Percentiles rank a stretch among this genome's conserved stretches.
phyloP scores from a whole-genome alignment of 2,888 invertebrate genomes.

The Osmoderma eremita region DNA sequence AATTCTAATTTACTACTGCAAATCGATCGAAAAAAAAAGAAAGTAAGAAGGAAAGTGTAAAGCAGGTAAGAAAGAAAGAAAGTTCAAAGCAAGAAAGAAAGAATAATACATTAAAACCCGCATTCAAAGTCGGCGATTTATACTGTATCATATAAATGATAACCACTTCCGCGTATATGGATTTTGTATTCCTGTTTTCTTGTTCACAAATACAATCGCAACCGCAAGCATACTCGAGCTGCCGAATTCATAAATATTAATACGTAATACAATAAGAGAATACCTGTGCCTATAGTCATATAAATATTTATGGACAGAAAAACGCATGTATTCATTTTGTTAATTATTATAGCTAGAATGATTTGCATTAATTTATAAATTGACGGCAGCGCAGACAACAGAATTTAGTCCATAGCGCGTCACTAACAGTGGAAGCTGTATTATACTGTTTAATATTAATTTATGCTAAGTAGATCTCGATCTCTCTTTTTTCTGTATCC shows the following conservation, averaged over 20 bases:
- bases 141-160: conserved; percentile 2
- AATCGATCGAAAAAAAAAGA: too few relatives aligned
- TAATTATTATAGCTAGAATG: conserved; percentile 27
- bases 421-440: conserved; percentile 6
- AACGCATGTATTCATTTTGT: conserved; percentile 11
- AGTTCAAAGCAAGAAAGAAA: too few relatives aligned
- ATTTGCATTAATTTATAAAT: conserved; percentile 27
- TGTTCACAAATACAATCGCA: background rate
- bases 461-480: conserved; percentile 18
- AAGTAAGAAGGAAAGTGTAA: too few relatives aligned
- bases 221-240: background rate
- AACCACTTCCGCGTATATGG: conserved; percentile 1
- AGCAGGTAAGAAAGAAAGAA: too few relatives aligned
- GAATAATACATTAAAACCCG: too few relatives aligned
- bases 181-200: conserved; percentile 2
- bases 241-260: conserved; percentile 10
- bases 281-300: conserved; percentile 2
- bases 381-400: conserved; percentile 13
- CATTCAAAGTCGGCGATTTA: too few relatives aligned
- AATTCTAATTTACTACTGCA: too few relatives aligned
- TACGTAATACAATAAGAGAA: conserved; percentile 14
- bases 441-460: conserved; percentile 27
- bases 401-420: background rate
- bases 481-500: conserved; percentile 15
- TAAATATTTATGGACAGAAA: conserved; percentile 11